Base-by-base conservation (phyloP, 2,888 invertebrate species). In the Drosophila neotestacea region DNA sequence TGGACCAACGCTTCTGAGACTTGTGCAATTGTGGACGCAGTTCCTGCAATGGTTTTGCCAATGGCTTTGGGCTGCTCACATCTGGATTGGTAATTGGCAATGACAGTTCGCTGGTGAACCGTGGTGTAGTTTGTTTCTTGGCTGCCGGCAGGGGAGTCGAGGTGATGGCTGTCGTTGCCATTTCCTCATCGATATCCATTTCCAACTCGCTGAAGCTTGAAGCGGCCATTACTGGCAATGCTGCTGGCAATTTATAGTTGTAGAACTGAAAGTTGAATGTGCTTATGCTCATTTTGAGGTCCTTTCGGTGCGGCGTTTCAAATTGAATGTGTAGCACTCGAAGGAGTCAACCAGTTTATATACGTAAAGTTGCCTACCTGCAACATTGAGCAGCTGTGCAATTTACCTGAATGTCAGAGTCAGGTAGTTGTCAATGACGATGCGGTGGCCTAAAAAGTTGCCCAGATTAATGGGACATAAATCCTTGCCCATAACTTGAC, bases 221-320 rank as follows among this genome's bases (percentile, higher is more conserved):
- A 47, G 59, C 74, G 1, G 30, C 30, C n/a, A 41, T 58, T 2
- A 58, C 42, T 16, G 88, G 85, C 27, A 67, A 9, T 4, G 30
- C 47, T 11, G 67, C 58, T 6, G 74, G 77, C 64, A 85, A 58
- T 22, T 81, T 87, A 73, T 77, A 82, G 59, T 84, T 84, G 70
- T 88, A 88, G 55, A 88, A 88, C 30, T 89, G 77, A 51, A 88
- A 89, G 70, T 88, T 84, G 44, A 66, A 89, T 0, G 90, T 79
- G 69, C 78, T 85, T 68, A 88, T 73, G 79, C 84, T 87, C 87
- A 87, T 87, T 30, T 44, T 70, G 66, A 36, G 36, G 16, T 72
- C 42, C 10, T 55, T 36, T 27, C 50, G 51, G 9, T 52, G 13
- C 34, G 42, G 6, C 28, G 52, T 11, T 66, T 27, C n/a, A 9